Evolutionary conservation across 2,888 invertebrate species (phyloP).

Genomic region (Capitulum mitella): DNA sequence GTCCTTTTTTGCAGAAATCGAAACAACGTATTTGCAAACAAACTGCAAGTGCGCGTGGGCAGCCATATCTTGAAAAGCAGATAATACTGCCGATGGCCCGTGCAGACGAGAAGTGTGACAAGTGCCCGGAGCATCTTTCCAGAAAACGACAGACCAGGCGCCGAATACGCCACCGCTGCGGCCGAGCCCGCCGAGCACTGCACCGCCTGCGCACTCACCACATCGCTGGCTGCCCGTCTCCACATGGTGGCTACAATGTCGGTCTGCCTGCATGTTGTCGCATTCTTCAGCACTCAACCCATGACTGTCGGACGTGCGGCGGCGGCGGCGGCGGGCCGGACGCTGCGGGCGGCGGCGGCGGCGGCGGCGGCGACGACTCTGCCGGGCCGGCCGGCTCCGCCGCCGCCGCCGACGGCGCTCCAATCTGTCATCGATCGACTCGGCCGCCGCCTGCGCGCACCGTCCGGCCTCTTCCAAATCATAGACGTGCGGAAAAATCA

Average conservation of each 20-base stretch:
- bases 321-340: background rate
- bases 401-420: background rate
- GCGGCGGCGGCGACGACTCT: background rate
- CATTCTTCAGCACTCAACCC: slow-evolving; percentile 15
- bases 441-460: background rate
- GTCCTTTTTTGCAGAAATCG: too few relatives aligned
- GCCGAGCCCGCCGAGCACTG: too few relatives aligned
- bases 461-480: background rate
- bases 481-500: background rate
- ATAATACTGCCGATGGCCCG: too few relatives aligned
- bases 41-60: too few relatives aligned
- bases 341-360: background rate
- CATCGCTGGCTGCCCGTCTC: slow-evolving; percentile 3
- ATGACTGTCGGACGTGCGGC: background rate
- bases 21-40: too few relatives aligned
- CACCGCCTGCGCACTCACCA: too few relatives aligned
- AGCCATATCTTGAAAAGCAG: too few relatives aligned
- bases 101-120: too few relatives aligned
- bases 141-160: too few relatives aligned
- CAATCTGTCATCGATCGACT: slow-evolving; percentile 7
- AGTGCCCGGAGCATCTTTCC: too few relatives aligned
- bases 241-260: background rate
- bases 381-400: background rate
- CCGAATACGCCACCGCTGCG: too few relatives aligned
- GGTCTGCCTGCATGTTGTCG: background rate